A percentile compares a stretch with the other conserved stretches of the same genome.
Conservation (phyloP, 2,888 invertebrate genomes). For the Sericinus montela region DNA sequence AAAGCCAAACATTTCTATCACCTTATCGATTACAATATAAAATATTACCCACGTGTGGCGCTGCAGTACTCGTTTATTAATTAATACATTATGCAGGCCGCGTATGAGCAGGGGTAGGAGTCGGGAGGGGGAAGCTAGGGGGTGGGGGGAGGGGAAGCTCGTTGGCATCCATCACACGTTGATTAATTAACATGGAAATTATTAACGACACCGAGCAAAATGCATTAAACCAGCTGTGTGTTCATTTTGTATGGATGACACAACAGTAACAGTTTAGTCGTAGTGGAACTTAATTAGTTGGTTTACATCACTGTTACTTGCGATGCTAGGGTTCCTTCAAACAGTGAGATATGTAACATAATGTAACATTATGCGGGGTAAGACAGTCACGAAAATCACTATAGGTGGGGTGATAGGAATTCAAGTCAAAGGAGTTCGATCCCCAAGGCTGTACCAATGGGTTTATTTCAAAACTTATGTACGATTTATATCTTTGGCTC, state of each 20-base stretch:
- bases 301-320: not conserved
- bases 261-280: conserved; percentile 2
- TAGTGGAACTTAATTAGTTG: not conserved
- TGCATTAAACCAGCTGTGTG: conserved; percentile 5
- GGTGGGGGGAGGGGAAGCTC: not conserved
- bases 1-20: not conserved
- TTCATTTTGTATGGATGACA: conserved; percentile 4
- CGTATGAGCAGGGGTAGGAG: conserved; percentile 2
- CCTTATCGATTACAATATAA: not conserved
- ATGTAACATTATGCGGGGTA: too few species aligned
- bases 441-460: too few species aligned
- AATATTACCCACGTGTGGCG: conserved; percentile 1
- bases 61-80: conserved; percentile 1
- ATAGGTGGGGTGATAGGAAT: too few species aligned
- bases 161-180: conserved; percentile 11
- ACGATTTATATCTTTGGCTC: too few species aligned
- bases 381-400: too few species aligned
- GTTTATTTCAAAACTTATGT: too few species aligned
- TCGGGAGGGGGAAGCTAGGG: not conserved
- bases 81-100: not conserved
- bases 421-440: too few species aligned
- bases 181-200: conserved; percentile 17
- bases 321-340: too few species aligned
- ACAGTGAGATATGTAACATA: too few species aligned
- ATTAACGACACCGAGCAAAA: conserved; percentile 11